Base-by-base conservation (phyloP, 2,888 invertebrate species). In the Pterobdella sp. region DNA sequence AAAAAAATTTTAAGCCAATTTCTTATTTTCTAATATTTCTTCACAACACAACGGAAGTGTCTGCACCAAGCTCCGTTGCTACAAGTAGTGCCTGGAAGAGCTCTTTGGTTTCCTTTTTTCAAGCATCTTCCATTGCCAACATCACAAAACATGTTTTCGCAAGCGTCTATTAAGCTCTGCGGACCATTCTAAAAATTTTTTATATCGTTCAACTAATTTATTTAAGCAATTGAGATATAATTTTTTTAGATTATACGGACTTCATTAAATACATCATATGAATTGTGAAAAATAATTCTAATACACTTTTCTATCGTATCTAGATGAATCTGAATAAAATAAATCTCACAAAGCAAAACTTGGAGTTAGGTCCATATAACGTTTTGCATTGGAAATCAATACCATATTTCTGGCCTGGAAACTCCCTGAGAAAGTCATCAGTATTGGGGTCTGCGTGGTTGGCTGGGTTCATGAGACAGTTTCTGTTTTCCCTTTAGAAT, bases 401-500 rank as follows among this genome's bases (percentile, higher is more conserved):
- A 56, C n/a, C 60, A 22, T 14, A 56, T 56, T 56, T 56, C n/a
- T 14, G 4, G 18, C 60, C 60, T 56, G 60, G 60, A 26, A 26
- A 56, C n/a, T 56, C 60, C n/a, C n/a, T 56, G n/a, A 56, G n/a
- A n/a, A 56, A 56, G 10, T 56, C n/a, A 18, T 56, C 60, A 7
- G 26, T 14, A 56, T 4, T 22, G 18, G 60, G n/a, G 26, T 56
- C n/a, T n/a, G n/a, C 4, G n/a, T 56, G 60, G 10, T 4, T 26
- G 18, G 60, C 60, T 3, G 60, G 4, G 60, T 56, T 56, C 10
- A 56, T 26, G 4, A 56, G n/a, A 22, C 60, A 56, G n/a, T 56
- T 56, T 56, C 60, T 56, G 3, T 56, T 56, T 4, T 56, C 10
- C n/a, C 60, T 56, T 14, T 56, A 14, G 10, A 42, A 42, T 14